Evolutionary conservation across 2,113 vertebrate species (phyloP).

Genomic region (Plecturocebus donacophilus): DNA sequence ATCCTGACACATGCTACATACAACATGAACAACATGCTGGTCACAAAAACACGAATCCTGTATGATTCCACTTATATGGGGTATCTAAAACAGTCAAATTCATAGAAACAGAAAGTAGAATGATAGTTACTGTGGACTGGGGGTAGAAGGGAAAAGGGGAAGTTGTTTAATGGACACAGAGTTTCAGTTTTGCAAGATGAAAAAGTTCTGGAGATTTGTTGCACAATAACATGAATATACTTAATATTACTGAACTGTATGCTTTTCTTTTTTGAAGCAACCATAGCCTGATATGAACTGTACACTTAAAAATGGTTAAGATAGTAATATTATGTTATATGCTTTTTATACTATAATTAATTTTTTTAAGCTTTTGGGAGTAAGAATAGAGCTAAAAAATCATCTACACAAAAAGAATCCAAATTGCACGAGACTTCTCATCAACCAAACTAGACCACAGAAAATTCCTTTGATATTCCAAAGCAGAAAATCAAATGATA

Average conservation of each 20-base stretch:
- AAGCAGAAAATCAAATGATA: too few species aligned
- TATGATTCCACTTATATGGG: not conserved
- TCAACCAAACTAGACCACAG: not conserved
- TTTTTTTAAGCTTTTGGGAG: not conserved
- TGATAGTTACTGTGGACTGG: not conserved
- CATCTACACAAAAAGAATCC: not conserved
- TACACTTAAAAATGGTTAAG: not conserved
- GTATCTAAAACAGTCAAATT: not conserved
- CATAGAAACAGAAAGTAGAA: not conserved
- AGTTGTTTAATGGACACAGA: not conserved
- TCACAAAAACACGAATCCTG: not conserved
- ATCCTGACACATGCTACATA: not conserved
- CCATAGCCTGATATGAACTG: not conserved
- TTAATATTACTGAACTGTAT: not conserved
- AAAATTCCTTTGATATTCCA: not conserved
- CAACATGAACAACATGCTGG: not conserved
- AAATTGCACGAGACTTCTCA: not conserved
- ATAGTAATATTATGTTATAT: not conserved
- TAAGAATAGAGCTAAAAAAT: not conserved
- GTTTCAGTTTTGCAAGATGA: not conserved
- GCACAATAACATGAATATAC: not conserved
- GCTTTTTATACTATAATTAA: not conserved
- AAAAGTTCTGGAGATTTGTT: not conserved
- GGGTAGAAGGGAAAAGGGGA: not conserved
- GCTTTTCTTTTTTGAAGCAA: not conserved